These are phyloP conservation scores for Caenorhabditis sp. DNA, from an alignment of 2,888 invertebrate species.

Conservation along the genomic window DNA sequence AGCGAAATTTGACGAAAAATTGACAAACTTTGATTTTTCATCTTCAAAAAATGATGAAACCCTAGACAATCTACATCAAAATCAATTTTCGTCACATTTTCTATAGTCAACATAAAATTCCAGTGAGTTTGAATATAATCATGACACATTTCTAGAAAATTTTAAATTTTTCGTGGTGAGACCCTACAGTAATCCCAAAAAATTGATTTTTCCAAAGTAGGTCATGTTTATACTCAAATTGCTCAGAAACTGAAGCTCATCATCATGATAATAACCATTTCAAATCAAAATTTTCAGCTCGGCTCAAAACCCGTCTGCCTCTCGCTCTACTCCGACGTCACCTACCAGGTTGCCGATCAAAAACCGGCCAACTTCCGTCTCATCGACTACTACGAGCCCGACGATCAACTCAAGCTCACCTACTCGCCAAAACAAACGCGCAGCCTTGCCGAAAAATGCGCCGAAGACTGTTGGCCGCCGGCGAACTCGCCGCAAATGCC, in stretches of 20 bases:
- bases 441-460: constrained; percentile 60
- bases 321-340: constrained; percentile 83
- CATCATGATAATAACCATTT: background rate
- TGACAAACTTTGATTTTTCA: no score
- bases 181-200: no score
- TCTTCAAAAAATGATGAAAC: background rate
- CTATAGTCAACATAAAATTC: no score
- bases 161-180: no score
- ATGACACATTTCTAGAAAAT: no score
- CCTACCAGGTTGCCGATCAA: constrained; percentile 84
- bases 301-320: constrained; percentile 76
- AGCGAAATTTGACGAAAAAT: no score
- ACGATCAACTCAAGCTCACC: constrained; percentile 62
- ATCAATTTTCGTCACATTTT: no score
- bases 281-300: constrained; percentile 58
- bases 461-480: constrained; percentile 67
- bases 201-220: background rate
- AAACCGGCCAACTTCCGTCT: constrained; percentile 85
- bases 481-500: no score
- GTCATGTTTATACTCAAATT: background rate
- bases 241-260: no score
- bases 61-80: no score
- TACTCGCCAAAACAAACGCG: constrained; percentile 59
- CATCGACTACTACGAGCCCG: constrained; percentile 88
- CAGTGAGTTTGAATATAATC: no score